Percentiles rank a stretch among this genome's conserved stretches.
These are phyloP conservation scores for Amyelois transitella DNA, from an alignment of 1,140 invertebrate species.

Conservation along the genomic window DNA sequence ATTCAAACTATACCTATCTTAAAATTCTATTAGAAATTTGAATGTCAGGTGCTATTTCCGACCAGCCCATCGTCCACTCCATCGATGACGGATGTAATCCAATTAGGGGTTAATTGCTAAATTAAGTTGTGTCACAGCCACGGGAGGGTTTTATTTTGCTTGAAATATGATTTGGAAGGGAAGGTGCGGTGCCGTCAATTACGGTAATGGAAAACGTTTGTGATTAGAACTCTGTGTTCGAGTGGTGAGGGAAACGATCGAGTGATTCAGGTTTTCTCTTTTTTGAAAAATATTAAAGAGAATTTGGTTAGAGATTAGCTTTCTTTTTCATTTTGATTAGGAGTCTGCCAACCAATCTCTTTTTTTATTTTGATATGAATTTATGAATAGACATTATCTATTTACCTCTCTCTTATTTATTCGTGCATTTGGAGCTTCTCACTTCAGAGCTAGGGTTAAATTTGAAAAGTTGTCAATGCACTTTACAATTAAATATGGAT, in stretches of 20 bases:
- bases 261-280: not conserved
- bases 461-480: too few species aligned
- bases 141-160: slow-evolving; percentile 51
- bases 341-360: not conserved
- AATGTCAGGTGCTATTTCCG: not conserved
- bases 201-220: slow-evolving; percentile 45
- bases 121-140: slow-evolving; percentile 57
- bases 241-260: slow-evolving; percentile 2
- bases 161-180: slow-evolving; percentile 52
- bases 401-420: too few species aligned
- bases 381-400: too few species aligned
- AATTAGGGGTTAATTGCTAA: slow-evolving; percentile 70
- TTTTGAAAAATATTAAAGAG: not conserved
- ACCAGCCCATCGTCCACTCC: slow-evolving; percentile 20
- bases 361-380: too few species aligned
- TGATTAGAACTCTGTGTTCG: slow-evolving; percentile 8
- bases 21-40: not conserved
- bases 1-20: not conserved
- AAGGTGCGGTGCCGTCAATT: slow-evolving; percentile 55
- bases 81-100: slow-evolving; percentile 65
- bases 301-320: not conserved
- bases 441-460: too few species aligned
- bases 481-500: too few species aligned
- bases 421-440: too few species aligned
- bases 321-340: not conserved